Evolutionary conservation across 2,797 vertebrate species (phyloP).

Genomic region (Hemibagrus guttatus): DNA sequence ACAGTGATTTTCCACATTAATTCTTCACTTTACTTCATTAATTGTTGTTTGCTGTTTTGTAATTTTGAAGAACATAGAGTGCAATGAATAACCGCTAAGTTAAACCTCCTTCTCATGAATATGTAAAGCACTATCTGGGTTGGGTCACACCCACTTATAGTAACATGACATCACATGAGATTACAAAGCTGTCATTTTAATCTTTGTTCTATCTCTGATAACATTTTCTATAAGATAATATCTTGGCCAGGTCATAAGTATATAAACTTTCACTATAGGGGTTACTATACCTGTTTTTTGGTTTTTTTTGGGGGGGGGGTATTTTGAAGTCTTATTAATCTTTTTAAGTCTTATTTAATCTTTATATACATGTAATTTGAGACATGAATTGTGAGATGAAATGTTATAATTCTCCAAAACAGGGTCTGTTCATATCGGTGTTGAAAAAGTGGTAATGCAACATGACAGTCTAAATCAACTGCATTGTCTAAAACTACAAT

Average conservation of each 20-base stretch:
- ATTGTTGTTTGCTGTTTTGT: background rate
- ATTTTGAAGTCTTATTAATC: no score
- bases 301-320: background rate
- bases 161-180: background rate
- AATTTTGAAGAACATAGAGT: conserved; percentile 1
- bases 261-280: background rate
- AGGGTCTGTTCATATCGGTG: background rate
- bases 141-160: background rate
- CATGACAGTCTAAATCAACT: background rate
- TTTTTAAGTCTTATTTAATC: background rate
- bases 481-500: background rate
- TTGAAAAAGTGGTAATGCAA: background rate
- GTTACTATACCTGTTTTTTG: no score
- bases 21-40: background rate
- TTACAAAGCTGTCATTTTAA: background rate
- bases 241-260: background rate
- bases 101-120: background rate
- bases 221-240: background rate
- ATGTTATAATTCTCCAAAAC: background rate
- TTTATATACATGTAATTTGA: background rate
- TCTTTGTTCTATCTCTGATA: background rate
- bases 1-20: background rate
- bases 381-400: background rate
- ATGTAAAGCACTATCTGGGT: background rate
- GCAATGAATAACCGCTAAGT: background rate